Evolutionary conservation across 2,113 vertebrate genomes (phyloP).

Genomic region (Pluvialis apricaria): DNA sequence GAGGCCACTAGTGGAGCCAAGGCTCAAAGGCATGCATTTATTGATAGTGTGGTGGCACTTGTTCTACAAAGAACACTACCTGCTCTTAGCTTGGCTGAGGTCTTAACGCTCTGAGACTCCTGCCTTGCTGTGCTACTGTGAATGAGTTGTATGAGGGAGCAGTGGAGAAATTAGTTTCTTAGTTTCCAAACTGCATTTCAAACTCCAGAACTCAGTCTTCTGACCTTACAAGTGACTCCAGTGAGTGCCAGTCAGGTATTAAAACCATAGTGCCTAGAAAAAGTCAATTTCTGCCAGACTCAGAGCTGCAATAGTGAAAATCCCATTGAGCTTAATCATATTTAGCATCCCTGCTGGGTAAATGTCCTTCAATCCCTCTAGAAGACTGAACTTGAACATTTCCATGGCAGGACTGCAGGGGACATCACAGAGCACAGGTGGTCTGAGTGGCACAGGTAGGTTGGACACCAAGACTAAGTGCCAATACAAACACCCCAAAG

Average conservation of each 20-base stretch:
- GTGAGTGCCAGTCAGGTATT: not conserved
- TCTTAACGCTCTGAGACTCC: not conserved
- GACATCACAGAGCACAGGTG: not conserved
- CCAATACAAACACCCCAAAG: not conserved
- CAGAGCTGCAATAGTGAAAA: conserved; percentile 1
- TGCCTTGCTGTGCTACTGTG: not conserved
- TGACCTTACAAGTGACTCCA: not conserved
- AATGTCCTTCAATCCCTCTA: not conserved
- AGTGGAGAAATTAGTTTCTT: not conserved
- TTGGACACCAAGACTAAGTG: not conserved
- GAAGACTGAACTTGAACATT: not conserved
- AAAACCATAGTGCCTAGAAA: not conserved
- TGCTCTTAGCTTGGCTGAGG: not conserved
- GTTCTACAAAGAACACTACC: not conserved
- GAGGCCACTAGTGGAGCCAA: not conserved
- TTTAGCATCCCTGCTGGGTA: not conserved
- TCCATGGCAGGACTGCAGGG: not conserved
- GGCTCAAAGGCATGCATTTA: not conserved
- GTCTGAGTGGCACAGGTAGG: not conserved
- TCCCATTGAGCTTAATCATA: not conserved
- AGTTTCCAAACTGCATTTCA: not conserved
- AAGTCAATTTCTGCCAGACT: not conserved
- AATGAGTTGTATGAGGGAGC: not conserved
- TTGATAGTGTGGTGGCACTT: not conserved
- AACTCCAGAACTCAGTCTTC: not conserved